Percentiles rank a stretch among this genome's conserved stretches.
Evolutionary conservation across 2,797 vertebrate species (phyloP).

Genomic region (Thripadectes ignobilis): DNA sequence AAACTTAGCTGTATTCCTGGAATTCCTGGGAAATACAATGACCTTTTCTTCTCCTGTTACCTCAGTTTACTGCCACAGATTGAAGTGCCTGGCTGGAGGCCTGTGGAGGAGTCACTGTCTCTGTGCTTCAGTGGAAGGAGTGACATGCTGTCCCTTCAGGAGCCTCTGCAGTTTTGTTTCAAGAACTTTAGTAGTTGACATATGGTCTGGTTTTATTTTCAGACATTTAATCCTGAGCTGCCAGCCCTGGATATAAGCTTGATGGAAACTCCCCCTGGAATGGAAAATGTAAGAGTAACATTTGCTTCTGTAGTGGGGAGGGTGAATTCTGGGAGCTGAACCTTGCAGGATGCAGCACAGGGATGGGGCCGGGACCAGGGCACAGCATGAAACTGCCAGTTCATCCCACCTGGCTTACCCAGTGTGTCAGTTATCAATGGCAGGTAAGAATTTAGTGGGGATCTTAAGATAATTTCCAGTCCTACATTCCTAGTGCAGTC

Average conservation of each 20-base stretch:
- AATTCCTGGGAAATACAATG: background rate
- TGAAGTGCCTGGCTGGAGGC: background rate
- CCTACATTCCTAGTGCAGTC: background rate
- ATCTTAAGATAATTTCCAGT: background rate
- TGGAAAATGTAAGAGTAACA: constrained; percentile 56
- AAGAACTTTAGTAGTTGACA: background rate
- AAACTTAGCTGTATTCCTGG: background rate
- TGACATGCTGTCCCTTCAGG: background rate
- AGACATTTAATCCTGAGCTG: constrained; percentile 65
- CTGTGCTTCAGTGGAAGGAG: background rate
- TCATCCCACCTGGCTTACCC: background rate
- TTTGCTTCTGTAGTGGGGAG: background rate
- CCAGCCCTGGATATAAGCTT: constrained; percentile 47
- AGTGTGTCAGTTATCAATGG: background rate
- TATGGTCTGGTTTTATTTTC: background rate
- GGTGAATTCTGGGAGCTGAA: background rate
- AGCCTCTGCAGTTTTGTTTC: background rate
- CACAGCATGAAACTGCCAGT: background rate
- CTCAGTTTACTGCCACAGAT: background rate
- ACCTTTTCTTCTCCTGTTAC: background rate
- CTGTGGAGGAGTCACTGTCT: background rate
- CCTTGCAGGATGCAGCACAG: background rate
- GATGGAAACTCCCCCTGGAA: constrained; percentile 31
- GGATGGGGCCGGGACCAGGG: background rate
- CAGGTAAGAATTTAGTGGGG: background rate